Percentiles rank a stretch among this genome's conserved stretches.
phyloP scores from a whole-genome alignment of 1,140 invertebrate species.

The Euglossa dilemma region DNA sequence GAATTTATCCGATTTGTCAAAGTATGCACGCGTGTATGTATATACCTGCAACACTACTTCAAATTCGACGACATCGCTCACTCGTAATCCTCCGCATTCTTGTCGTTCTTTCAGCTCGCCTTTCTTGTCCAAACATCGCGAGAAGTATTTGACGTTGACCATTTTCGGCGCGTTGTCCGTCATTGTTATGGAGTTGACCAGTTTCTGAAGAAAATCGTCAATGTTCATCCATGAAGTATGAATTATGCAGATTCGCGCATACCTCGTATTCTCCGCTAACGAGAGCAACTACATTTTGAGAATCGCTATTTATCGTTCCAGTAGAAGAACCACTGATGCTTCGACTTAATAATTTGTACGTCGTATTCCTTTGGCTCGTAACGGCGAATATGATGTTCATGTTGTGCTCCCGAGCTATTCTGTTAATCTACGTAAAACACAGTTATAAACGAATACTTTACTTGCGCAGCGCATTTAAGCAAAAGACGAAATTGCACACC shows the following conservation, averaged over 20 bases:
- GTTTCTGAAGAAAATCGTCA: slow-evolving; percentile 68
- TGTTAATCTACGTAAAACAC: slow-evolving; percentile 69
- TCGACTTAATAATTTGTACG: slow-evolving; percentile 86
- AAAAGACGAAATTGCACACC: slow-evolving; percentile 63
- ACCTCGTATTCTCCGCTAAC: slow-evolving; percentile 89
- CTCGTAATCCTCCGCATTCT: slow-evolving; percentile 84
- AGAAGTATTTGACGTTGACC: slow-evolving; percentile 85
- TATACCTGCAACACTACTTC: slow-evolving; percentile 69
- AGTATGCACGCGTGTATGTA: neutral
- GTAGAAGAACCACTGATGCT: slow-evolving; percentile 86
- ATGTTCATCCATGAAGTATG: neutral
- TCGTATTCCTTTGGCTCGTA: slow-evolving; percentile 42
- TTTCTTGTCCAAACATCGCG: slow-evolving; percentile 84
- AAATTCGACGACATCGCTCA: slow-evolving; percentile 84
- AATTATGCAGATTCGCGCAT: slow-evolving; percentile 49
- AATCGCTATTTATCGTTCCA: slow-evolving; percentile 87
- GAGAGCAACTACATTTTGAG: slow-evolving; percentile 89
- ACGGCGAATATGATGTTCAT: slow-evolving; percentile 91
- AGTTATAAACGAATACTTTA: neutral
- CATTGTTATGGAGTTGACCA: slow-evolving; percentile 82
- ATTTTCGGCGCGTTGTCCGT: slow-evolving; percentile 84
- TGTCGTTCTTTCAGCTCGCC: slow-evolving; percentile 72
- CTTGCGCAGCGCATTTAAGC: neutral
- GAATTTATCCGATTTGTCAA: neutral
- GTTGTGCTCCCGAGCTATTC: slow-evolving; percentile 86